phyloP scores from a whole-genome alignment of 2,888 invertebrate species.

The Agriopis marginaria region DNA sequence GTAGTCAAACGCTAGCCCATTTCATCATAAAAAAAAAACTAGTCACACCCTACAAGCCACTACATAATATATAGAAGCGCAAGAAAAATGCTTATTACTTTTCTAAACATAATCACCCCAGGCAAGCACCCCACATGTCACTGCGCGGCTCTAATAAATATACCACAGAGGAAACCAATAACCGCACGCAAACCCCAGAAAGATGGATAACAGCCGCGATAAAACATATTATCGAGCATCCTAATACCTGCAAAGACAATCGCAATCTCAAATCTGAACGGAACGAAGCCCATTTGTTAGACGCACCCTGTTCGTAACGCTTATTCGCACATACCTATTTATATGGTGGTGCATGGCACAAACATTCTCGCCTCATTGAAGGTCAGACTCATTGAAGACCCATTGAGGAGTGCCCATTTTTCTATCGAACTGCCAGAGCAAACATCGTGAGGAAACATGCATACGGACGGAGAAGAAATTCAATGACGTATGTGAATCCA shows the following conservation, averaged over 20 bases:
- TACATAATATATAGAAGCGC: not conserved
- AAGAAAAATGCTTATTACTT: not conserved
- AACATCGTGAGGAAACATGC: too few relatives aligned
- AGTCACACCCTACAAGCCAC: too few relatives aligned
- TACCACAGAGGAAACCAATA: constrained; percentile 24
- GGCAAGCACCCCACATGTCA: not conserved
- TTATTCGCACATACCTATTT: constrained; percentile 58
- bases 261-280: constrained; percentile 55
- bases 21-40: too few relatives aligned
- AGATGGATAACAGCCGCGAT: constrained; percentile 37
- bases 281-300: constrained; percentile 60
- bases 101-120: not conserved
- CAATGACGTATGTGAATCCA: too few relatives aligned
- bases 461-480: too few relatives aligned
- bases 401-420: too few relatives aligned
- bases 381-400: too few relatives aligned
- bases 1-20: too few relatives aligned
- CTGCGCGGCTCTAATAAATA: constrained; percentile 9
- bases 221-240: constrained; percentile 45
- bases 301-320: constrained; percentile 53
- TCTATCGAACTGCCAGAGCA: too few relatives aligned
- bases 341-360: constrained; percentile 43
- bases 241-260: constrained; percentile 51
- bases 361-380: not conserved
- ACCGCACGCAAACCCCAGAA: constrained; percentile 28